Evolutionary conservation across 2,888 invertebrate species (phyloP), one percentile per base, ranked within the genome.

Genomic region (Lasioglossum oenotherae): DNA sequence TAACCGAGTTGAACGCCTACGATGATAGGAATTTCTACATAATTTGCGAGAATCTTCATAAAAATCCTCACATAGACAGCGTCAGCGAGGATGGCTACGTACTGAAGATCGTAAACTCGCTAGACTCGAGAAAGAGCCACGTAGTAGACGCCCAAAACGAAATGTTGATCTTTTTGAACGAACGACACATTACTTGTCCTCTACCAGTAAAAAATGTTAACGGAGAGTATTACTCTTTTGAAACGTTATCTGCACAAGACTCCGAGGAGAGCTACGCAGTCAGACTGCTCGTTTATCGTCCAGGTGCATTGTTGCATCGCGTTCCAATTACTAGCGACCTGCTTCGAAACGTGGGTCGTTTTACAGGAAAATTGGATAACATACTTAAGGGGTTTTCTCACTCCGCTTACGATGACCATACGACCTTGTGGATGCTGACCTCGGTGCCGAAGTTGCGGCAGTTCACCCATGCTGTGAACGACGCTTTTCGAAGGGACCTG

Each of bases 31-130:
- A 98, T 95, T 98, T 96, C 94, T 96, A 96, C 92, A 95, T 98
- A 19, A 93, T 95, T 1, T 97, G 97, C 86, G 96, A 96, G 84
- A 95, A 96, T 85, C 96, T 96, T 81, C 96, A 96, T 84, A 96
- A 96, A 93, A 97, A 97, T 94, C 96, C 97, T 0, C 92, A 97
- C 35, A 96, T 97, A 84, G 95, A 96, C 0, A 93, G 95, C 5
- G 96, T 96, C 87, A 96, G 96, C 86, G 95, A 96, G 0, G 94
- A 97, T 89, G 98, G 97, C 0, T 98, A 98, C 93, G 97, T 98
- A 35, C 95, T 99, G 82, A 99, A 99, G 96, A 96, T 99, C 75
- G 96, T 98, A 90, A 99, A 99, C 95, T 96, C 97, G 0, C 95
- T 98, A 93, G 98, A 98, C 94, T 98, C 98, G 0, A 96, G 96